Conservation (phyloP, 2,113 vertebrate species). For the Craseonycteris thonglongyai region DNA sequence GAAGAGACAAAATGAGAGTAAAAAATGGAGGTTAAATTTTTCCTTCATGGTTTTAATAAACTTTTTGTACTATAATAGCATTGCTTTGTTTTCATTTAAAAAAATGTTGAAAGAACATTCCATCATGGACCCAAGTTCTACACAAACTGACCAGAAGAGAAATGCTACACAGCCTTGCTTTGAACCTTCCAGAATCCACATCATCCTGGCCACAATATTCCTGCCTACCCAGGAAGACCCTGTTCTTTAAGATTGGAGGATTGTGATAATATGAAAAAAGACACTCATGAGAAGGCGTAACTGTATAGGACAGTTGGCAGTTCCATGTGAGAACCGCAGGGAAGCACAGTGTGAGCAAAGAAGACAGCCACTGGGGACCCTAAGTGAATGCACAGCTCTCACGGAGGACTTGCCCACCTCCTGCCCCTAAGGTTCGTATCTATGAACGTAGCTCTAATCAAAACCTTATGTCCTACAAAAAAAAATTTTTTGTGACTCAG, state of each 20-base stretch:
- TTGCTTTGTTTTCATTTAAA: background rate
- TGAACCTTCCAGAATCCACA: background rate
- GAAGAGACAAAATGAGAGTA: background rate
- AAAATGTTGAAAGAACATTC: background rate
- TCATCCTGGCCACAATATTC: background rate
- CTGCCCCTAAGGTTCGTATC: background rate
- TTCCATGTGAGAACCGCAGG: background rate
- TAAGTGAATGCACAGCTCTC: rapidly evolving
- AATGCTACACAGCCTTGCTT: background rate
- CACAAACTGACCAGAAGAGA: background rate
- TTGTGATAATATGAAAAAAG: background rate
- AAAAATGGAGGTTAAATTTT: background rate
- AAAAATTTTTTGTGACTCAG: no score
- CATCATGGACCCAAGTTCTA: background rate
- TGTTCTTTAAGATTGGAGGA: background rate
- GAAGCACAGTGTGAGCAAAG: background rate
- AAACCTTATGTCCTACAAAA: background rate
- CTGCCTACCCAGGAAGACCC: background rate
- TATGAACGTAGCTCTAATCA: background rate
- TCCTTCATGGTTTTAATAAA: background rate
- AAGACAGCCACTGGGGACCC: background rate
- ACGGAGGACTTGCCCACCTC: background rate
- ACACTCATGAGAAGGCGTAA: background rate
- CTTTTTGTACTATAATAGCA: background rate
- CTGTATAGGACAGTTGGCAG: no score